Evolutionary conservation across 1,140 invertebrate species (phyloP).

Genomic region (Adoxophyes honmai): DNA sequence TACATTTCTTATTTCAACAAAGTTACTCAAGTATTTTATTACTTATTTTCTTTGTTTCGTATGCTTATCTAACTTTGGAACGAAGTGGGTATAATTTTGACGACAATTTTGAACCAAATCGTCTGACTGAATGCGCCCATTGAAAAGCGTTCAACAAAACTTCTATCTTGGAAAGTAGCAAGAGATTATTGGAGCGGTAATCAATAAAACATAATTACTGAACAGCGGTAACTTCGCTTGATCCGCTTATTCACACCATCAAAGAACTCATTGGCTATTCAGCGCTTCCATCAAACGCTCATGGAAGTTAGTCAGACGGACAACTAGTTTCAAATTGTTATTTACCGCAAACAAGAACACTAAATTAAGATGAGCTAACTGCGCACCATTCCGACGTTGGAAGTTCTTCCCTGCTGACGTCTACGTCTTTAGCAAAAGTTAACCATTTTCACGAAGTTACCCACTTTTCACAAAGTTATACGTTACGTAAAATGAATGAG

Average conservation of each 20-base stretch:
- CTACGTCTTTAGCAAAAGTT: slow-evolving; percentile 35
- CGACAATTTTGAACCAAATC: too few species aligned
- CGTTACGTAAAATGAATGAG: slow-evolving; percentile 26
- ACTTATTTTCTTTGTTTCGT: too few species aligned
- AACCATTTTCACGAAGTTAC: slow-evolving; percentile 26
- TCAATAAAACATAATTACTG: neutral
- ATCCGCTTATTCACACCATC: neutral
- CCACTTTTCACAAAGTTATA: slow-evolving; percentile 23
- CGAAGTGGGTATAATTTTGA: too few species aligned
- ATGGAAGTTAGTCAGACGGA: slow-evolving; percentile 46
- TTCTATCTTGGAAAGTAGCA: too few species aligned
- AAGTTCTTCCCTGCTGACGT: slow-evolving; percentile 6
- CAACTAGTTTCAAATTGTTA: slow-evolving; percentile 64
- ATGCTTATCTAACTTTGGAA: too few species aligned
- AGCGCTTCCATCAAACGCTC: slow-evolving; percentile 39
- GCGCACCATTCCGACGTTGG: slow-evolving; percentile 29
- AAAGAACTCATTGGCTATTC: slow-evolving; percentile 43
- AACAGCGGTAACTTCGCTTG: neutral
- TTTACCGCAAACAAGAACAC: slow-evolving; percentile 68
- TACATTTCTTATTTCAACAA: too few species aligned
- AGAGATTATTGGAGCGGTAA: too few species aligned
- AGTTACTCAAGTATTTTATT: too few species aligned
- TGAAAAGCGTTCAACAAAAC: too few species aligned
- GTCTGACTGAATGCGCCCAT: too few species aligned
- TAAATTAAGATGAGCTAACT: slow-evolving; percentile 66